These are phyloP conservation scores for Caenorhabditis becei DNA, from an alignment of 2,888 invertebrate species.

Conservation along the genomic window DNA sequence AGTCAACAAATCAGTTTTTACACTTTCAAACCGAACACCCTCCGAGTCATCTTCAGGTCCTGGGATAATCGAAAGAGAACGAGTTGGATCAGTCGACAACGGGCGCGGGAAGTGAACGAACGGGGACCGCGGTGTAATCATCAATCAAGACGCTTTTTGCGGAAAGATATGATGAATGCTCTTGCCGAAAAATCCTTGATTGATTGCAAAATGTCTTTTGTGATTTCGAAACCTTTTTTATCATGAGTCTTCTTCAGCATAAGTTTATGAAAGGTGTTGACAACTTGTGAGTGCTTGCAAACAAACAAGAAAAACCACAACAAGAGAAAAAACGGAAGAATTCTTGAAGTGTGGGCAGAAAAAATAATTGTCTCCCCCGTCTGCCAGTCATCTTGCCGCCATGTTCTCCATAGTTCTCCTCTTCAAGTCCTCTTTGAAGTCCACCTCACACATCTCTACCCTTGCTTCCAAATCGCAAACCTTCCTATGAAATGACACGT, in stretches of 20 bases:
- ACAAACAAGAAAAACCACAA: not conserved
- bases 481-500: constrained; percentile 14
- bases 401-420: constrained; percentile 30
- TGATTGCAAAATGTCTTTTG: not conserved
- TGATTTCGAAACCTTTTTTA: not conserved
- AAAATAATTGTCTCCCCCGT: constrained; percentile 11
- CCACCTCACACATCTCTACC: constrained; percentile 52
- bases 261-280: no score
- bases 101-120: not conserved
- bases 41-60: not conserved
- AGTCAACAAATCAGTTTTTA: constrained; percentile 51
- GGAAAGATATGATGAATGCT: constrained; percentile 12
- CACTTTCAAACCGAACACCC: constrained; percentile 20
- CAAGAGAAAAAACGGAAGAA: not conserved
- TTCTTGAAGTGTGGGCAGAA: not conserved
- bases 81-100: constrained; percentile 7
- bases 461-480: constrained; percentile 48
- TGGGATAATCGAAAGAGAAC: constrained; percentile 6
- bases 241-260: no score
- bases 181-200: not conserved
- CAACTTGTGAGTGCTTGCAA: not conserved
- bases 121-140: constrained; percentile 12
- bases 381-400: not conserved
- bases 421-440: constrained; percentile 48
- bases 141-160: constrained; percentile 10